Percentiles rank a stretch among this genome's conserved stretches.
Evolutionary conservation across 2,888 invertebrate genomes (phyloP).

Genomic region (Limnephilus auricula): DNA sequence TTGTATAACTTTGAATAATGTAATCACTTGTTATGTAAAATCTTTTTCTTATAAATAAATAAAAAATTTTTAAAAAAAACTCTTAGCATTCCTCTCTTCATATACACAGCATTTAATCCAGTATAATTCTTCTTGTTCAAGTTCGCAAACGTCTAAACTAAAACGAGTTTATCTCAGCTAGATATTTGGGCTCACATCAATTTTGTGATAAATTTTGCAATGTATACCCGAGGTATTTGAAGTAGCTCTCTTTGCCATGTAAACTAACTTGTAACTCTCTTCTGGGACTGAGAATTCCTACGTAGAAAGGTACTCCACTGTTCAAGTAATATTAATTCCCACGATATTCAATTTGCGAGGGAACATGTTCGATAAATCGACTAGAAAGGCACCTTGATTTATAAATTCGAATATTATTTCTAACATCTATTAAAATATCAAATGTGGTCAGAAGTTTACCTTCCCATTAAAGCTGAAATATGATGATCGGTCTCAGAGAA

Average conservation of each 20-base stretch:
- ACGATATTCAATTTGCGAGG: slow-evolving; percentile 2
- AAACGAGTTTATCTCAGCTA: neutral
- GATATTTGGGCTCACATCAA: neutral
- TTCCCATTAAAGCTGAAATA: slow-evolving; percentile 38
- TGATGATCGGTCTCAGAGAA: slow-evolving; percentile 20
- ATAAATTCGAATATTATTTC: slow-evolving; percentile 29
- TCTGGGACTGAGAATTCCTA: neutral
- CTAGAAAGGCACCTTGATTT: slow-evolving; percentile 17
- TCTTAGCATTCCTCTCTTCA: neutral
- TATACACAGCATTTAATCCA: neutral
- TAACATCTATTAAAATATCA: neutral
- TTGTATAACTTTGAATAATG: too few relatives aligned
- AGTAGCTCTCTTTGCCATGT: neutral
- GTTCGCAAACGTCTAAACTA: neutral
- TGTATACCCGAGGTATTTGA: neutral
- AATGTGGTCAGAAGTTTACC: slow-evolving; percentile 21
- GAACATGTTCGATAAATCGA: neutral
- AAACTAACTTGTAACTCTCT: neutral
- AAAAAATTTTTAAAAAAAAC: too few relatives aligned
- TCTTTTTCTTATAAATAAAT: too few relatives aligned
- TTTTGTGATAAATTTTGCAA: too few relatives aligned
- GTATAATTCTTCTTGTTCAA: too few relatives aligned
- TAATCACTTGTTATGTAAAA: too few relatives aligned
- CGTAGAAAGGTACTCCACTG: neutral
- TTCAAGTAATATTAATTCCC: neutral